A percentile compares a stretch with the other conserved stretches of the same genome.
Conservation (phyloP, 1,140 invertebrate species). For the Drosophila azteca region DNA sequence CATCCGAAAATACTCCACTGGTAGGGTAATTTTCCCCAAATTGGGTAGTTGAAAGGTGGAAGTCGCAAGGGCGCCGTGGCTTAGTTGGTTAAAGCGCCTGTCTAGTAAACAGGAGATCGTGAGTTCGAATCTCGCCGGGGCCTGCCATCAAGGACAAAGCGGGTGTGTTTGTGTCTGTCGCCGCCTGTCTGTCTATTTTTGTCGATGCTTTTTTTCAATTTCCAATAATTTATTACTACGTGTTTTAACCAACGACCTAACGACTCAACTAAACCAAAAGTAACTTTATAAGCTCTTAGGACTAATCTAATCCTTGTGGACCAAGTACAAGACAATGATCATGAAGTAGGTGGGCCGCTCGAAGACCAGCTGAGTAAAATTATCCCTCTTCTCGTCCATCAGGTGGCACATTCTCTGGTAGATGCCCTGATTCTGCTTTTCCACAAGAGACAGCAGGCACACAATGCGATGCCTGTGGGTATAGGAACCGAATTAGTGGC, state of each 20-base stretch:
- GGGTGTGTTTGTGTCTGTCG: not conserved
- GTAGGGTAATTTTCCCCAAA: slow-evolving; percentile 2
- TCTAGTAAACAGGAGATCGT: slow-evolving; percentile 87
- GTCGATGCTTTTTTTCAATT: slow-evolving; percentile 2
- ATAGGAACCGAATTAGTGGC: not conserved
- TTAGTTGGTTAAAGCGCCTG: slow-evolving; percentile 87
- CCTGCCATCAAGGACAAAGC: slow-evolving; percentile 52
- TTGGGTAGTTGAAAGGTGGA: slow-evolving; percentile 15
- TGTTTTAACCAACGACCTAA: not conserved
- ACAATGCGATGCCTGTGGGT: slow-evolving; percentile 73
- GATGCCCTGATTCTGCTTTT: slow-evolving; percentile 81
- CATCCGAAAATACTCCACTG: not conserved
- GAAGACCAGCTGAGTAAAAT: slow-evolving; percentile 76
- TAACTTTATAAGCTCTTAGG: not conserved
- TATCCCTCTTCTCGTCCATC: slow-evolving; percentile 79
- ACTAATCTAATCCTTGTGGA: slow-evolving; percentile 77
- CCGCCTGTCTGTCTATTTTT: too few species aligned
- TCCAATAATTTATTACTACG: slow-evolving; percentile 2
- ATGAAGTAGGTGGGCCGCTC: slow-evolving; percentile 80
- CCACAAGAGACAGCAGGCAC: slow-evolving; percentile 76
- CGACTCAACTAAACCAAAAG: slow-evolving; percentile 27
- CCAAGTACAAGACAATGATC: slow-evolving; percentile 77
- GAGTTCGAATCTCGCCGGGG: slow-evolving; percentile 87
- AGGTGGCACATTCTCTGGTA: slow-evolving; percentile 75
- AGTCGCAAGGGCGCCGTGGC: slow-evolving; percentile 84